Evolutionary conservation across 1,140 invertebrate species (phyloP).

Genomic region (Sitobion miscanthi): DNA sequence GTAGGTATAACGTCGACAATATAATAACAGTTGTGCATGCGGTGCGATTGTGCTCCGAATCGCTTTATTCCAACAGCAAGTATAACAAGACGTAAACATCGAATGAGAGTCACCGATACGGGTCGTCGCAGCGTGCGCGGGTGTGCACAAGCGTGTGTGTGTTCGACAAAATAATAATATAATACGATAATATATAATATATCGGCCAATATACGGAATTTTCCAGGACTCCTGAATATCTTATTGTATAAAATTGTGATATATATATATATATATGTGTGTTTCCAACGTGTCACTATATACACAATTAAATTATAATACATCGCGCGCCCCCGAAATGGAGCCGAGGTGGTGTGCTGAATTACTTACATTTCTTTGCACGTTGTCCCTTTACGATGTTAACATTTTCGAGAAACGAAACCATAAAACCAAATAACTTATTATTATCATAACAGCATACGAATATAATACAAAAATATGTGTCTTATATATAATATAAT

Average conservation of each 20-base stretch:
- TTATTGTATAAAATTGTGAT: neutral
- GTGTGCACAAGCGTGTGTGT: neutral
- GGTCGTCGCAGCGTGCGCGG: neutral
- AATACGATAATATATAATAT: neutral
- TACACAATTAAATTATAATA: neutral
- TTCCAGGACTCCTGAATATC: neutral
- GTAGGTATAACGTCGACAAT: neutral
- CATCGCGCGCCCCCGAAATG: neutral
- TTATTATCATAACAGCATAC: neutral
- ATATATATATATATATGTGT: neutral
- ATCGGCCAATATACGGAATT: neutral
- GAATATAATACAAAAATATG: neutral
- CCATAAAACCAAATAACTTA: neutral
- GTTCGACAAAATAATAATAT: constrained; percentile 1
- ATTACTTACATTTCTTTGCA: neutral
- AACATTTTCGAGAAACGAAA: constrained; percentile 31
- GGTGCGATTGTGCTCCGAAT: neutral
- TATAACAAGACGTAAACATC: constrained; percentile 56
- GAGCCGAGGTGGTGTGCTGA: neutral
- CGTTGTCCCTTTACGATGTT: neutral
- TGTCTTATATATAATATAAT: neutral
- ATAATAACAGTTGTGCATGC: constrained; percentile 2
- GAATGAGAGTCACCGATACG: neutral
- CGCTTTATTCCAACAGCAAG: constrained; percentile 21
- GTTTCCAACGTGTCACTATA: neutral